Percentiles rank a stretch among this genome's conserved stretches.
Evolutionary conservation across 2,113 vertebrate genomes (phyloP).

Genomic region (Rhea pennata): DNA sequence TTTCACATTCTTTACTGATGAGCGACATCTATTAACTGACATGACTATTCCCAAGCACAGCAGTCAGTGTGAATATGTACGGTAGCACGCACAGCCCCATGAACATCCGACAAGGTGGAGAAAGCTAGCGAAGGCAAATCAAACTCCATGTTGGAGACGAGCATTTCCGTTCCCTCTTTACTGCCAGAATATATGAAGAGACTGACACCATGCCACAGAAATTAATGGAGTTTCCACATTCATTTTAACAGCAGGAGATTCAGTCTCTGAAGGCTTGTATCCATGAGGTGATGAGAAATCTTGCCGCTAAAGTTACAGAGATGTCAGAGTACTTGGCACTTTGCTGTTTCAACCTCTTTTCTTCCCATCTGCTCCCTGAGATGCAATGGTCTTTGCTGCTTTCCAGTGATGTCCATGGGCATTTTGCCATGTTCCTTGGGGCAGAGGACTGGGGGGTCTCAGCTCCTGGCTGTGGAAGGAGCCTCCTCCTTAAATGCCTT

Average conservation of each 20-base stretch:
- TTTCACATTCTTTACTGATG: conserved; percentile 59
- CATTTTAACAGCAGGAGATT: conserved; percentile 53
- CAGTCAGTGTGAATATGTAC: conserved; percentile 61
- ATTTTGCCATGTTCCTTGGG: neutral
- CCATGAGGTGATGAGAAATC: conserved; percentile 56
- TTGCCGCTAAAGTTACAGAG: conserved; percentile 24
- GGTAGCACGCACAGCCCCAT: neutral
- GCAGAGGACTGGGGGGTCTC: too few species aligned
- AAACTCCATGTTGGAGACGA: neutral
- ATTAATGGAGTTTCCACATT: conserved; percentile 65
- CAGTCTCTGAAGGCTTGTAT: conserved; percentile 58
- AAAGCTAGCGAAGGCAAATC: conserved; percentile 37
- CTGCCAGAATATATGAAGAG: conserved; percentile 29
- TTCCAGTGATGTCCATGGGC: neutral
- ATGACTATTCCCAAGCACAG: conserved; percentile 47
- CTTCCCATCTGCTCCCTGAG: conserved; percentile 13
- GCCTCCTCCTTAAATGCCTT: neutral
- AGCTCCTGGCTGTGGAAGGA: neutral
- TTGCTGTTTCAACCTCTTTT: neutral
- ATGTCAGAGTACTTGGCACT: conserved; percentile 31
- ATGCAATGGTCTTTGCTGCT: neutral
- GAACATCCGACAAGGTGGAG: neutral
- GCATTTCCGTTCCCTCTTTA: conserved; percentile 22
- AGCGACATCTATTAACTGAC: conserved; percentile 55
- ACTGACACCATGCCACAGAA: conserved; percentile 51